Evolutionary conservation across 1,140 invertebrate species (phyloP), one percentile per base, ranked within the genome.

Genomic region (Plectus sambesii): DNA sequence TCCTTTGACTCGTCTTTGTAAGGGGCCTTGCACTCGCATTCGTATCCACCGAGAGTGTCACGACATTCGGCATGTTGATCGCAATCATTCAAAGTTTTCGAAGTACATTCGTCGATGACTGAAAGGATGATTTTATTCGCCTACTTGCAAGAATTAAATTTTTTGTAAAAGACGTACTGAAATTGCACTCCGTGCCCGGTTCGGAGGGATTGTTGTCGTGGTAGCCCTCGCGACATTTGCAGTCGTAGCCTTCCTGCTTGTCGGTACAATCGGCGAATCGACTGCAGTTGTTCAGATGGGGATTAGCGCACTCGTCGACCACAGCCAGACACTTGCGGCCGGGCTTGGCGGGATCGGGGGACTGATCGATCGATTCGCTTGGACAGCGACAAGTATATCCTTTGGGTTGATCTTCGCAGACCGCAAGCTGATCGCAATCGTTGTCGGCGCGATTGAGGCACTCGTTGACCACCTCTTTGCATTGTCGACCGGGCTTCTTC

Each of bases 191-290:
- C 25, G 35, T 58, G 51, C 54, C 53, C 0, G 53, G 56, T 20
- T 58, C n/a, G 9, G 17, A 20, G n/a, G 53, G 47, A 12, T 49
- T 41, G 30, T 58, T 39, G 26, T 58, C 56, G 42, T 52, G 25
- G 33, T 58, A 58, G 17, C 53, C 56, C 8, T 48, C 4, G 15
- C 58, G 56, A 30, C 56, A 58, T 36, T 47, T 39, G 44, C 56
- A 58, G 33, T 47, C 45, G 49, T 58, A 58, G 26, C 56, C 56
- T 17, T 58, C 47, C 25, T 58, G 53, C 54, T 59, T 30, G 48
- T 58, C 56, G 12, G 53, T 44, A 22, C 56, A 58, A 9, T 60
- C 56, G n/a, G 56, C 56, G 27, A 58, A 58, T 24, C 44, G 55
- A 17, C 42, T 47, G 49, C 56, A 58, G 20, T 56, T 58, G 33